phyloP scores from a whole-genome alignment of 2,888 invertebrate genomes.

The Gerosis bhagava region DNA sequence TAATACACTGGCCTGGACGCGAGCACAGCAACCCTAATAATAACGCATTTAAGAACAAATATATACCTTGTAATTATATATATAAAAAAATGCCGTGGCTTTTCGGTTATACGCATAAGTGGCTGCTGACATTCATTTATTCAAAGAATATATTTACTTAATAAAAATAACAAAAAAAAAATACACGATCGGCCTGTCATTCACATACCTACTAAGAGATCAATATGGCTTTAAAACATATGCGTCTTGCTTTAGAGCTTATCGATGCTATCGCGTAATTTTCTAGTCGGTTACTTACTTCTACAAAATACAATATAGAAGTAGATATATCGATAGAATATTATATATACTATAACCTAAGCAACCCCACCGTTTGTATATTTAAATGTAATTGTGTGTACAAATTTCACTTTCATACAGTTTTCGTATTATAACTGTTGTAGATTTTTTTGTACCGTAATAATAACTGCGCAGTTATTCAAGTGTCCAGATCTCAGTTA shows the following conservation, averaged over 20 bases:
- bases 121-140: constrained; percentile 58
- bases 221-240: constrained; percentile 69
- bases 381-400: too few relatives aligned
- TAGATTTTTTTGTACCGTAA: too few relatives aligned
- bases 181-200: constrained; percentile 53
- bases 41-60: too few relatives aligned
- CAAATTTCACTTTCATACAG: too few relatives aligned
- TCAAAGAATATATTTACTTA: too few relatives aligned
- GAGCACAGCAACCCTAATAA: constrained; percentile 38
- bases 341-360: too few relatives aligned
- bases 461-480: too few relatives aligned
- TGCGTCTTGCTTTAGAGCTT: constrained; percentile 55
- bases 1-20: constrained; percentile 75
- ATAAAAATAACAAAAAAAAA: constrained; percentile 65
- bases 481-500: too few relatives aligned
- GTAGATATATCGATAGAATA: too few relatives aligned
- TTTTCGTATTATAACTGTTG: too few relatives aligned
- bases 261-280: constrained; percentile 46
- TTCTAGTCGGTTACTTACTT: constrained; percentile 19
- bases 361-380: constrained; percentile 3
- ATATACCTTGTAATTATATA: too few relatives aligned
- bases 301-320: too few relatives aligned
- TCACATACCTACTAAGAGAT: constrained; percentile 70
- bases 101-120: constrained; percentile 57
- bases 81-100: constrained; percentile 64